Evolutionary conservation across 2,797 vertebrate genomes (phyloP).

Genomic region (Lithobates pipiens): DNA sequence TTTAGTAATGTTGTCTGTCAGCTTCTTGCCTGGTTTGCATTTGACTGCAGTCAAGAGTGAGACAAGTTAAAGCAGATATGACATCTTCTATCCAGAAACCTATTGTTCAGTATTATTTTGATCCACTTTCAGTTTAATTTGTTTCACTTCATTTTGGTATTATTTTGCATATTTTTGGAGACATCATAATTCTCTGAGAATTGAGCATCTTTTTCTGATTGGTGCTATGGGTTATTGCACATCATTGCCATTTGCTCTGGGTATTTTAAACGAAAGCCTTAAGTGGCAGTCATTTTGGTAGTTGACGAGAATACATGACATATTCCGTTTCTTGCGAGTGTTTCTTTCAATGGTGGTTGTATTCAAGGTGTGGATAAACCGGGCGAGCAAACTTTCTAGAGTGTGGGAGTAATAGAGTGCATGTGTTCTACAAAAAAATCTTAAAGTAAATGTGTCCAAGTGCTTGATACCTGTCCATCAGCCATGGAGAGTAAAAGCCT

Average conservation of each 20-base stretch:
- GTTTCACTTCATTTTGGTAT: background rate
- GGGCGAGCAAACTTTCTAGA: too few relatives aligned
- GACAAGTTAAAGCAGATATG: background rate
- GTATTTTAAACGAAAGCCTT: background rate
- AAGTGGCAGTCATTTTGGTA: background rate
- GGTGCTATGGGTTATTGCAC: background rate
- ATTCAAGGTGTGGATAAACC: too few relatives aligned
- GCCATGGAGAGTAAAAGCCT: too few relatives aligned
- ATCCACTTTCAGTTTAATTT: background rate
- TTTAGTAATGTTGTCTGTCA: background rate
- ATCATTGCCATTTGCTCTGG: background rate
- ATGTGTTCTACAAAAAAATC: too few relatives aligned
- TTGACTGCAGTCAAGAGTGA: background rate
- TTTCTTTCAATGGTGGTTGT: too few relatives aligned
- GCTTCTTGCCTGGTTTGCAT: background rate
- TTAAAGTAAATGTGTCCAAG: too few relatives aligned
- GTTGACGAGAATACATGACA: background rate
- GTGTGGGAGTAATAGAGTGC: too few relatives aligned
- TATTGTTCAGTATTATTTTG: background rate
- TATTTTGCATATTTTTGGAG: background rate
- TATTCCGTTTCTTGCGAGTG: too few relatives aligned
- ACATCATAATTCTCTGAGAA: background rate
- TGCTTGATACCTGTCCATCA: too few relatives aligned
- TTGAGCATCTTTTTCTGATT: background rate
- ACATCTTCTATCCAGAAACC: constrained; percentile 2